These are phyloP conservation scores for Notothenia rossii DNA, from an alignment of 2,113 vertebrate species.

Conservation along the genomic window DNA sequence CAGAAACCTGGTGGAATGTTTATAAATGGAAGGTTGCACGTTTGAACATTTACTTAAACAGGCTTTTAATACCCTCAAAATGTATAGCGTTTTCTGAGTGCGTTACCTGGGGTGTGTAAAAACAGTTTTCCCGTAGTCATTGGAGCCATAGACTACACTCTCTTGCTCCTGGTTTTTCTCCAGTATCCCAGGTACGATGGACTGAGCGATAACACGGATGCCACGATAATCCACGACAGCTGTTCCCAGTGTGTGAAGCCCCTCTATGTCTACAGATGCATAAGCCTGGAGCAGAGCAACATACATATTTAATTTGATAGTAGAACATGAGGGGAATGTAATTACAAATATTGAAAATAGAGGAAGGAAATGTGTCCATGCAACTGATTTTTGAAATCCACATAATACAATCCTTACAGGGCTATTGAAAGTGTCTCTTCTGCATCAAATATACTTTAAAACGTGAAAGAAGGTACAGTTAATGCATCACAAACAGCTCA, in stretches of 20 bases:
- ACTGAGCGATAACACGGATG: conserved; percentile 93
- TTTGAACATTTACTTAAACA: neutral
- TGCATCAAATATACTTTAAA: neutral
- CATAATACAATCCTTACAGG: neutral
- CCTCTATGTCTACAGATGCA: conserved; percentile 90
- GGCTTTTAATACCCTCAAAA: neutral
- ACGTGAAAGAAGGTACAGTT: neutral
- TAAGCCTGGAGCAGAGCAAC: conserved; percentile 82
- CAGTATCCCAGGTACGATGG: conserved; percentile 94
- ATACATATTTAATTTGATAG: neutral
- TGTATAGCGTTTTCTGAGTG: neutral
- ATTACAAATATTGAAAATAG: neutral
- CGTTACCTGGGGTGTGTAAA: conserved; percentile 89
- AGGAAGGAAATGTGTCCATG: neutral
- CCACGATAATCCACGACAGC: conserved; percentile 95
- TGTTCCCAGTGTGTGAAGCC: conserved; percentile 91
- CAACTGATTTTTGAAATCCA: neutral
- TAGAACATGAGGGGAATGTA: neutral
- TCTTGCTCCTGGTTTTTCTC: conserved; percentile 93
- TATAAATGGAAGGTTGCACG: neutral
- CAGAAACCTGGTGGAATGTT: conserved; percentile 74
- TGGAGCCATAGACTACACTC: conserved; percentile 94
- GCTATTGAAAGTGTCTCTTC: neutral
- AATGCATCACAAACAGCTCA: neutral
- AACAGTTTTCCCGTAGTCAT: conserved; percentile 95